phyloP scores from a whole-genome alignment of 2,113 vertebrate species.

The Coracopsis vasa region DNA sequence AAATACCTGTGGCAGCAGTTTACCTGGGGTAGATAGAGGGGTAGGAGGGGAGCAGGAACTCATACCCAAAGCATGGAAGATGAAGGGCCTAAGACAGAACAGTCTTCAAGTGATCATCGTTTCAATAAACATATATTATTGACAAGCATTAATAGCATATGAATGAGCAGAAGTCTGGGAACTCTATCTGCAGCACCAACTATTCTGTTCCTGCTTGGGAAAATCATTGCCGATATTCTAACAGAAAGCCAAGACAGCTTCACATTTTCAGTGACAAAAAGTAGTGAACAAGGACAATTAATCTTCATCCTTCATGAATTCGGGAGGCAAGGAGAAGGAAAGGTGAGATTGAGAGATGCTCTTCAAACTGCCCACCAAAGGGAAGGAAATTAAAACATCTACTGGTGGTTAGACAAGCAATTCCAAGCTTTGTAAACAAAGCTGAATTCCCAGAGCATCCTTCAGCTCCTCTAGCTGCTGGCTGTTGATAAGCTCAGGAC shows the following conservation, averaged over 20 bases:
- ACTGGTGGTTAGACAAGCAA: background rate
- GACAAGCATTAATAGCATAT: background rate
- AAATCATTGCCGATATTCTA: background rate
- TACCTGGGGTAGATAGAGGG: background rate
- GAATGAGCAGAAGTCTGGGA: background rate
- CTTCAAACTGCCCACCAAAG: background rate
- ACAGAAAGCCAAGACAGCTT: background rate
- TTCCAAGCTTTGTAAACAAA: background rate
- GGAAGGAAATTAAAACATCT: background rate
- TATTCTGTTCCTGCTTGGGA: background rate
- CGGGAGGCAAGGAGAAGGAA: background rate
- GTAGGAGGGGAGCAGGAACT: background rate
- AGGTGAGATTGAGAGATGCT: background rate
- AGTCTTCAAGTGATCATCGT: background rate
- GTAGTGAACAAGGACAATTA: background rate
- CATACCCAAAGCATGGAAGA: background rate
- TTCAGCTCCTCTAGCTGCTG: background rate
- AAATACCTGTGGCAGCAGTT: background rate
- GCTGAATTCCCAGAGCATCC: slow-evolving; percentile 19
- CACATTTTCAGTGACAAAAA: background rate
- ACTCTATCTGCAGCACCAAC: background rate
- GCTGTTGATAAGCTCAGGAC: background rate
- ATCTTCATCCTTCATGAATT: background rate
- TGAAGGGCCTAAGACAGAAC: background rate
- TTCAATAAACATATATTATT: background rate